A percentile compares a stretch with the other conserved stretches of the same genome.
Conservation (phyloP, 2,797 vertebrate species). For the Syndactyla subalaris region DNA sequence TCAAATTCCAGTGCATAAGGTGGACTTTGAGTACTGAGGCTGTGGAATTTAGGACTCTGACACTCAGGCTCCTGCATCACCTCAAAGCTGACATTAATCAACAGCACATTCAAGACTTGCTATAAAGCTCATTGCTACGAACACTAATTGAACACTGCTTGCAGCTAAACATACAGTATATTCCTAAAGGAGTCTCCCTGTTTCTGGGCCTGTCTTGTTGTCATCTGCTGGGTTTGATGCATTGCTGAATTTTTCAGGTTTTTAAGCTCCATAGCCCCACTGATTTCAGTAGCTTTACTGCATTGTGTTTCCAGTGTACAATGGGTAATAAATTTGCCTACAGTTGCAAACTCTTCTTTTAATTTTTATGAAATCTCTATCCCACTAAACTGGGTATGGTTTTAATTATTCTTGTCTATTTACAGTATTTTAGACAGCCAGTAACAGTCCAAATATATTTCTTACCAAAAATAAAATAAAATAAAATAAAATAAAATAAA, state of each 20-base stretch:
- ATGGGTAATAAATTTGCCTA: not conserved
- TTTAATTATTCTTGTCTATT: not conserved
- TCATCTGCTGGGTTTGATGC: not conserved
- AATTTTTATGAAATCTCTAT: not conserved
- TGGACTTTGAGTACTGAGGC: not conserved
- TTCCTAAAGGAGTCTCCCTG: not conserved
- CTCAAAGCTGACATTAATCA: not conserved
- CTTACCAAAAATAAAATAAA: not conserved
- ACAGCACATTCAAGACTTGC: not conserved
- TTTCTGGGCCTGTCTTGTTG: not conserved
- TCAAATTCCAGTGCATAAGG: not conserved
- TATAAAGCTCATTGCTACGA: not conserved
- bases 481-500: too few species aligned
- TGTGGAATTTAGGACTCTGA: not conserved
- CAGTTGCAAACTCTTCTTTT: not conserved
- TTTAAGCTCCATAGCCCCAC: not conserved
- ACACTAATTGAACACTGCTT: not conserved
- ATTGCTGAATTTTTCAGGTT: not conserved
- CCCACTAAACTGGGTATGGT: fast-evolving
- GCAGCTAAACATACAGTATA: not conserved
- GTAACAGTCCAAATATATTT: not conserved
- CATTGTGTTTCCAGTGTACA: not conserved
- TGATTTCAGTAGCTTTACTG: not conserved
- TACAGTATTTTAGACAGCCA: not conserved
- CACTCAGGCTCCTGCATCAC: not conserved